phyloP scores from a whole-genome alignment of 2,113 vertebrate species.

The Apodemus speciosus region DNA sequence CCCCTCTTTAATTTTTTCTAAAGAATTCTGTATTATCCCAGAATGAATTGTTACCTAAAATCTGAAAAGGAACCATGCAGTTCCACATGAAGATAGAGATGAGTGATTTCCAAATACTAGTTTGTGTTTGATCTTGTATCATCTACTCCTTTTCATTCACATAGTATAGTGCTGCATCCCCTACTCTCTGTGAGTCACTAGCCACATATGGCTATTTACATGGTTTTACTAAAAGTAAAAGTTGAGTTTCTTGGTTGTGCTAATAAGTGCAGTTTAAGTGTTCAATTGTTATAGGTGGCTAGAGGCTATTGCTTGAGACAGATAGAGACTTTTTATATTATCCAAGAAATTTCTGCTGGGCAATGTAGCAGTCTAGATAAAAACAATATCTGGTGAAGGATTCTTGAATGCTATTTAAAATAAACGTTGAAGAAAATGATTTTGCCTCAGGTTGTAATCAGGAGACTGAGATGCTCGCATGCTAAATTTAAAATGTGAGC shows the following conservation, averaged over 20 bases:
- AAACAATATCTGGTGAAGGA: not conserved
- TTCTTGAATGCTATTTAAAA: conserved; percentile 57
- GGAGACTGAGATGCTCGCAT: conserved; percentile 9
- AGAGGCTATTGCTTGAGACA: not conserved
- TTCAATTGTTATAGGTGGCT: too few species aligned
- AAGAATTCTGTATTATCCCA: not conserved
- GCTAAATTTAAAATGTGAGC: conserved; percentile 56
- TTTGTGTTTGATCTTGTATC: not conserved
- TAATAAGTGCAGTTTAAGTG: conserved; percentile 2
- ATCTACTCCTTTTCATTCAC: not conserved
- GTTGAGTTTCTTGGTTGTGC: not conserved
- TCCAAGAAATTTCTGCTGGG: not conserved
- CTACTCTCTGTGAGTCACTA: not conserved
- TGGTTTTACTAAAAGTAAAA: conserved; percentile 30
- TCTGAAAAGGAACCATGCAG: not conserved
- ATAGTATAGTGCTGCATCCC: not conserved
- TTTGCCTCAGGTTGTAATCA: conserved; percentile 62
- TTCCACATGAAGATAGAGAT: not conserved
- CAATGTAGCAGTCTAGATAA: not conserved
- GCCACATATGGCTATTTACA: not conserved
- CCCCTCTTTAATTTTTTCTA: not conserved
- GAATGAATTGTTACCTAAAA: not conserved
- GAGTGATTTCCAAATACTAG: conserved; percentile 30
- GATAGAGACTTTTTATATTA: not conserved
- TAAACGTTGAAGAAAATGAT: conserved; percentile 55